These are phyloP conservation scores for Drosophila meridionalis DNA, from an alignment of 2,888 invertebrate genomes.

Conservation along the genomic window DNA sequence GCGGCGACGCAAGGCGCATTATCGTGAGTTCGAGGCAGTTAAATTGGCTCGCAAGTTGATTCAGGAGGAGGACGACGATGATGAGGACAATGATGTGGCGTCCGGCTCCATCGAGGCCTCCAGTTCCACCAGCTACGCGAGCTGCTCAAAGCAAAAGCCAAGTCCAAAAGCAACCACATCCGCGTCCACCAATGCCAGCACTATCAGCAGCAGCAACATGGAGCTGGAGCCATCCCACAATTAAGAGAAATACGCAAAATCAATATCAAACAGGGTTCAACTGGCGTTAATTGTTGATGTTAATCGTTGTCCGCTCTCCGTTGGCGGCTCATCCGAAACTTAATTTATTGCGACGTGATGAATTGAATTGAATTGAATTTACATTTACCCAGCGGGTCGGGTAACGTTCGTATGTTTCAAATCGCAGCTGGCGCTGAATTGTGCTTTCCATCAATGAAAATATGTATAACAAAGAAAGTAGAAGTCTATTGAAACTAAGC, in stretches of 20 bases:
- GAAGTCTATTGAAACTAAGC: slow-evolving; percentile 28
- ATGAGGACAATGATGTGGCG: slow-evolving; percentile 72
- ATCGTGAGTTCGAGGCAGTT: slow-evolving; percentile 98
- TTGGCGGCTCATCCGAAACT: slow-evolving; percentile 42
- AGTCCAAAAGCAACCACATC: slow-evolving; percentile 54
- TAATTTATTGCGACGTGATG: slow-evolving; percentile 46
- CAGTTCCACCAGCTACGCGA: slow-evolving; percentile 56
- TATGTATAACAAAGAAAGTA: slow-evolving; percentile 6
- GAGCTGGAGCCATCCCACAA: slow-evolving; percentile 59
- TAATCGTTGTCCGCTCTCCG: slow-evolving; percentile 43
- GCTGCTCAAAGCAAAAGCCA: slow-evolving; percentile 53
- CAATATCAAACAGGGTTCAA: slow-evolving; percentile 37
- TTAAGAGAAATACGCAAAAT: slow-evolving; percentile 43
- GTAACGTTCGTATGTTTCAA: slow-evolving; percentile 25
- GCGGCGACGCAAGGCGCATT: slow-evolving; percentile 97
- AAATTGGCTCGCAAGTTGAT: slow-evolving; percentile 95
- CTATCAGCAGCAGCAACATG: slow-evolving; percentile 31
- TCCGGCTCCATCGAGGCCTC: slow-evolving; percentile 50
- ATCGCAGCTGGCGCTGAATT: slow-evolving; percentile 37
- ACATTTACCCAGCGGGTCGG: slow-evolving; percentile 44
- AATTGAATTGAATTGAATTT: slow-evolving; percentile 51
- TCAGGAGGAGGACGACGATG: slow-evolving; percentile 95
- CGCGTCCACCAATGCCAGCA: slow-evolving; percentile 57
- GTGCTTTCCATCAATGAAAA: slow-evolving; percentile 50
- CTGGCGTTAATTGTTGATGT: slow-evolving; percentile 59